phyloP scores from a whole-genome alignment of 2,113 vertebrate genomes.

The Alces alces region DNA sequence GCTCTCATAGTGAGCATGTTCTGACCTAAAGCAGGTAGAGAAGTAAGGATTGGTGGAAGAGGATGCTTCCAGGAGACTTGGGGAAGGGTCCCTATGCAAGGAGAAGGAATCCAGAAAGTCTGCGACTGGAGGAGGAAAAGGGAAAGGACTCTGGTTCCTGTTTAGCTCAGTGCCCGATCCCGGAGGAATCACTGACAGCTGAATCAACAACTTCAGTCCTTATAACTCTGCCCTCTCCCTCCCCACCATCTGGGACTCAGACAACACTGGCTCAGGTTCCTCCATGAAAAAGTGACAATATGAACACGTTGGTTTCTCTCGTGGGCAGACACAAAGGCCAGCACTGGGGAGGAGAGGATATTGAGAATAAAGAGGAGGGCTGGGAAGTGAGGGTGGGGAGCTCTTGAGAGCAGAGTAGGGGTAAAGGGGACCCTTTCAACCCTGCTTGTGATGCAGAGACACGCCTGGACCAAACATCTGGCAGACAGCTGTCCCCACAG shows the following conservation, averaged over 20 bases:
- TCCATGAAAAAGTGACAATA: not conserved
- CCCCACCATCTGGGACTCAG: not conserved
- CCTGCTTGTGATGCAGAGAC: not conserved
- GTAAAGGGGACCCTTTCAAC: not conserved
- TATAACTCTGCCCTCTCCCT: not conserved
- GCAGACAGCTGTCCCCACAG: not conserved
- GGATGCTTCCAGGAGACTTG: not conserved
- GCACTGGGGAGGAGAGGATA: not conserved
- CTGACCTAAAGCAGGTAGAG: not conserved
- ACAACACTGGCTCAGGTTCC: not conserved
- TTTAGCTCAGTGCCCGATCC: not conserved
- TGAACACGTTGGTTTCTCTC: not conserved
- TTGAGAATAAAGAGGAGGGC: not conserved
- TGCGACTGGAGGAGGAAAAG: not conserved
- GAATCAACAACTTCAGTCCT: not conserved
- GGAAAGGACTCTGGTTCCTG: not conserved
- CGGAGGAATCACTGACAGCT: not conserved
- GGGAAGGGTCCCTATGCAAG: rapidly evolving
- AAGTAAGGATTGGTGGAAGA: not conserved
- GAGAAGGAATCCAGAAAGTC: not conserved
- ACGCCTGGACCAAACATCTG: not conserved
- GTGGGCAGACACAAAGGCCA: not conserved
- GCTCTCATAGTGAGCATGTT: not conserved
- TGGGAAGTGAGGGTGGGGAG: not conserved
- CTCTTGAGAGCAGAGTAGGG: not conserved